Percentiles rank a stretch among this genome's conserved stretches.
phyloP scores from a whole-genome alignment of 1,140 invertebrate genomes.

The Dreissena rostriformis region DNA sequence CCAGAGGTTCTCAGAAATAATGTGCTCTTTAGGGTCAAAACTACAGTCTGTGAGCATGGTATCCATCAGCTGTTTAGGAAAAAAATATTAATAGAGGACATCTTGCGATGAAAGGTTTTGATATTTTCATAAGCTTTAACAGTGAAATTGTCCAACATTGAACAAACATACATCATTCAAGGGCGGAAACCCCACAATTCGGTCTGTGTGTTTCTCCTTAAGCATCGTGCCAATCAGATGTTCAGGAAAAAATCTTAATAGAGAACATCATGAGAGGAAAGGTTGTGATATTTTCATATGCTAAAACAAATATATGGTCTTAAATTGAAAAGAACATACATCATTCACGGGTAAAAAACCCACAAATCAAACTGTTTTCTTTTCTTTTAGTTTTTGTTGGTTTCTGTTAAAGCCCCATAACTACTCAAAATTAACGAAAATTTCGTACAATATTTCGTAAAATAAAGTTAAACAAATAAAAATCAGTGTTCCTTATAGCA shows the following conservation, averaged over 20 bases:
- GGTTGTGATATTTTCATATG: not conserved
- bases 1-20: slow-evolving; percentile 12
- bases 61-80: slow-evolving; percentile 16
- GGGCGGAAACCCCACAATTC: not conserved
- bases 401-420: too few relatives aligned
- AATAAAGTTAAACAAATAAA: too few relatives aligned
- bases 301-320: not conserved
- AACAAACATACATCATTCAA: not conserved
- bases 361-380: not conserved
- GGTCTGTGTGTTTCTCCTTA: not conserved
- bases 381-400: not conserved
- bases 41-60: not conserved
- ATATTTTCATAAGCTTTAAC: not conserved
- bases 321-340: not conserved
- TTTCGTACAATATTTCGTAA: too few relatives aligned
- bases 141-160: not conserved
- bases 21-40: not conserved
- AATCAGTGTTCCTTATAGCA: too few relatives aligned
- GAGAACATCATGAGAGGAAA: too few relatives aligned
- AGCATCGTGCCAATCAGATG: slow-evolving; percentile 28
- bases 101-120: not conserved
- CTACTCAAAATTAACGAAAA: too few relatives aligned
- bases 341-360: not conserved
- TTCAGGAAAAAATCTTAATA: not conserved
- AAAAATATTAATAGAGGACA: not conserved